These are phyloP conservation scores for Stegana nigrithorax DNA, from an alignment of 2,888 invertebrate species.

Conservation along the genomic window DNA sequence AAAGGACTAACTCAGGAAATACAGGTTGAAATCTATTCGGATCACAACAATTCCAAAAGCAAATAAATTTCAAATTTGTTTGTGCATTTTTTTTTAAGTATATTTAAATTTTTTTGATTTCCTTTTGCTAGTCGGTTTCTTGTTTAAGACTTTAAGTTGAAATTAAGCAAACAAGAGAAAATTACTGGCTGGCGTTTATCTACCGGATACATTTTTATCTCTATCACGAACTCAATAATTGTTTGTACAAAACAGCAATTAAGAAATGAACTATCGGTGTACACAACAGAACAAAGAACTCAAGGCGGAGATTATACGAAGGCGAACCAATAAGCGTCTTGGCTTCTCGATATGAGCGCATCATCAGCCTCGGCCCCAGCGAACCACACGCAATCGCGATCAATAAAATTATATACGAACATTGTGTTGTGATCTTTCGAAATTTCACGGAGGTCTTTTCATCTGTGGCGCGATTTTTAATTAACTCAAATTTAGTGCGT, in stretches of 20 bases:
- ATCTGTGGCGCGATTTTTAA: too few relatives aligned
- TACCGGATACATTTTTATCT: slow-evolving; percentile 59
- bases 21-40: too few relatives aligned
- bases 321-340: not conserved
- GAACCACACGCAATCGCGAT: not conserved
- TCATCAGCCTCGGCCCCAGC: not conserved
- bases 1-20: too few relatives aligned
- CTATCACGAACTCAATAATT: slow-evolving; percentile 46
- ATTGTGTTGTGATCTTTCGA: not conserved
- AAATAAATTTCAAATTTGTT: slow-evolving; percentile 1
- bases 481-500: slow-evolving; percentile 7
- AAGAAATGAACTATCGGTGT: slow-evolving; percentile 4
- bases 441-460: too few relatives aligned
- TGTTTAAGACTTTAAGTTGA: too few relatives aligned
- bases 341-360: not conserved
- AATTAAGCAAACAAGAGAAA: slow-evolving; percentile 1
- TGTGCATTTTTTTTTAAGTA: not conserved
- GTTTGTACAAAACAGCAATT: slow-evolving; percentile 32
- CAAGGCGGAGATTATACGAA: not conserved
- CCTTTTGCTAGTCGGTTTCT: too few relatives aligned
- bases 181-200: slow-evolving; percentile 36
- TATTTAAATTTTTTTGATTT: not conserved
- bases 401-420: not conserved
- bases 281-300: not conserved
- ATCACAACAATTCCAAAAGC: too few relatives aligned